Evolutionary conservation across 2,113 vertebrate genomes (phyloP).

Genomic region (Chionomys nivalis): DNA sequence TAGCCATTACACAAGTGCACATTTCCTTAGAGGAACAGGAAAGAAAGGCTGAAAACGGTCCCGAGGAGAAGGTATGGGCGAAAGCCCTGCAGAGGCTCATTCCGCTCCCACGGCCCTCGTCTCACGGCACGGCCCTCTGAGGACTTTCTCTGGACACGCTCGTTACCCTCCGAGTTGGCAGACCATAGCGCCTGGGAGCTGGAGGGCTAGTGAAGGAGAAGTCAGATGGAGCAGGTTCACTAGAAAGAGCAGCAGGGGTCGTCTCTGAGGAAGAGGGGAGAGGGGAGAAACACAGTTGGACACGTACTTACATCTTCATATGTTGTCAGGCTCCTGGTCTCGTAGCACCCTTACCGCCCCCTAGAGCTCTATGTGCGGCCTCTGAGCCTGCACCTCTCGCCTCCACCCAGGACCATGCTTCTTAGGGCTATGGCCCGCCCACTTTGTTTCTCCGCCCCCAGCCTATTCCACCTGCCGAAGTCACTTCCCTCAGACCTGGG

Average conservation of each 20-base stretch:
- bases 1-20: background rate
- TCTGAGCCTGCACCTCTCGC: background rate
- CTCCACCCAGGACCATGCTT: background rate
- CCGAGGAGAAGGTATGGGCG: background rate
- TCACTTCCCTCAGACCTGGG: rapidly evolving
- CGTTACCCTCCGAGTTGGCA: background rate
- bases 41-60: rapidly evolving
- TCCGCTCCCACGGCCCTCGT: rapidly evolving
- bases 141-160: background rate
- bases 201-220: rapidly evolving
- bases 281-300: background rate
- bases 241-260: conserved; percentile 71
- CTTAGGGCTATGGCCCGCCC: rapidly evolving
- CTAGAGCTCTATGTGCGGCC: background rate
- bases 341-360: rapidly evolving
- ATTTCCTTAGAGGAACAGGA: conserved; percentile 19
- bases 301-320: background rate
- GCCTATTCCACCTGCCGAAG: background rate
- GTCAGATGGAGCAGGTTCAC: background rate
- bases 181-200: background rate
- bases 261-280: background rate
- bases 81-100: rapidly evolving
- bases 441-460: background rate
- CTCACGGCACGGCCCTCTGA: background rate
- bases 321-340: background rate